These are phyloP conservation scores for Altica lythri DNA, from an alignment of 2,888 invertebrate species.

Conservation along the genomic window DNA sequence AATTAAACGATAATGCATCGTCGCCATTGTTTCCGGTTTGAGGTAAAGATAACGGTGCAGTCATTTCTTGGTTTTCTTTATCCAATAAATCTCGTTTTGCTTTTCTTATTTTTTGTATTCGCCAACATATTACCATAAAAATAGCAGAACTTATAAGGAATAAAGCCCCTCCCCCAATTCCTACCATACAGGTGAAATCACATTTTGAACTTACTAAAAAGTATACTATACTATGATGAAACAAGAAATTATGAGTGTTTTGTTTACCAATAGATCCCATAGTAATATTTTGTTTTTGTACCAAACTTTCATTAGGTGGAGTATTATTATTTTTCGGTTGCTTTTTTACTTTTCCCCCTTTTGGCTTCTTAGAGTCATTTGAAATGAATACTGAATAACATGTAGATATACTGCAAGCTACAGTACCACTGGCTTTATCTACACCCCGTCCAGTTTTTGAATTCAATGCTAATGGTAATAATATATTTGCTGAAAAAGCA, in stretches of 20 bases:
- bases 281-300: conserved; percentile 36
- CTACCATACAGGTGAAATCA: conserved; percentile 58
- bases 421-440: conserved; percentile 58
- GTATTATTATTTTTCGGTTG: conserved; percentile 15
- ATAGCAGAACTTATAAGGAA: conserved; percentile 50
- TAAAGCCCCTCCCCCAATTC: conserved; percentile 55
- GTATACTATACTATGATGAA: background rate
- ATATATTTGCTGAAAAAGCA: too few relatives aligned
- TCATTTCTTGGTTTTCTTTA: conserved; percentile 49
- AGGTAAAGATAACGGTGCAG: conserved; percentile 52
- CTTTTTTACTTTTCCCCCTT: conserved; percentile 19
- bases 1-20: conserved; percentile 52
- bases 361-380: background rate
- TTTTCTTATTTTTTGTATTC: conserved; percentile 48
- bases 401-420: conserved; percentile 58
- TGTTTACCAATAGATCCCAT: conserved; percentile 33
- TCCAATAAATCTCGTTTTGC: conserved; percentile 48
- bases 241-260: background rate
- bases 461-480: too few relatives aligned
- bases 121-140: conserved; percentile 50
- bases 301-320: conserved; percentile 36
- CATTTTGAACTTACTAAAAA: conserved; percentile 48
- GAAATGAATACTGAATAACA: too few relatives aligned
- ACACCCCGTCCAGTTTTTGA: conserved; percentile 57
- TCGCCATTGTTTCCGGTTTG: conserved; percentile 46